A percentile compares a stretch with the other conserved stretches of the same genome.
Conservation (phyloP, 2,888 invertebrate species). For the Agrochola lychnidis region DNA sequence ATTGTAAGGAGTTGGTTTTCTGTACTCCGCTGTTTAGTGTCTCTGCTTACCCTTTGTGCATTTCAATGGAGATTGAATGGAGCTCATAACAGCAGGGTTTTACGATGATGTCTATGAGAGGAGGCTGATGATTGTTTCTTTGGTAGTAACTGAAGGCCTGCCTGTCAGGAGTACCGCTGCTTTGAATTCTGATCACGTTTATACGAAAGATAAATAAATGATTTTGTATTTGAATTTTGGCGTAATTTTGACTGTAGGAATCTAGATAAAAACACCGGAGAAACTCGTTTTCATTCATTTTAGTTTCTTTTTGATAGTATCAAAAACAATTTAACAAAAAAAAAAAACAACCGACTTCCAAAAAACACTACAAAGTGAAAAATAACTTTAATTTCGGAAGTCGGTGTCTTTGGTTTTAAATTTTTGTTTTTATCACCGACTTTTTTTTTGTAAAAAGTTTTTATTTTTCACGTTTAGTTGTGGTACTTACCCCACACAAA, state of each 20-base stretch:
- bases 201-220: not conserved
- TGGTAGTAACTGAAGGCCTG: slow-evolving; percentile 12
- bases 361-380: too few relatives aligned
- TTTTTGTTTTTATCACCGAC: too few relatives aligned
- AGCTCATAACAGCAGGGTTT: slow-evolving; percentile 48
- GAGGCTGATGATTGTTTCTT: slow-evolving; percentile 41
- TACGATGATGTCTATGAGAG: slow-evolving; percentile 53
- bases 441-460: too few relatives aligned
- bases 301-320: not conserved
- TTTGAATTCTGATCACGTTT: not conserved
- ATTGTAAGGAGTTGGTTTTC: slow-evolving; percentile 9
- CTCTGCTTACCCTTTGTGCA: slow-evolving; percentile 48
- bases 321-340: too few relatives aligned
- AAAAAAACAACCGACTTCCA: too few relatives aligned
- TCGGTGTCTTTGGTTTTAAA: too few relatives aligned
- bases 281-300: not conserved
- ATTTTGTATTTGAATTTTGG: not conserved
- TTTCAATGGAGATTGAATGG: slow-evolving; percentile 58
- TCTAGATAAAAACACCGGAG: not conserved
- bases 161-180: not conserved
- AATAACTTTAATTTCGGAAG: too few relatives aligned
- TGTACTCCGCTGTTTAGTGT: not conserved
- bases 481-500: too few relatives aligned
- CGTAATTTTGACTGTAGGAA: not conserved
- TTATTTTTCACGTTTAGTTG: too few relatives aligned